Conservation (phyloP, 2,113 vertebrate species). For the Glareola pratincola region DNA sequence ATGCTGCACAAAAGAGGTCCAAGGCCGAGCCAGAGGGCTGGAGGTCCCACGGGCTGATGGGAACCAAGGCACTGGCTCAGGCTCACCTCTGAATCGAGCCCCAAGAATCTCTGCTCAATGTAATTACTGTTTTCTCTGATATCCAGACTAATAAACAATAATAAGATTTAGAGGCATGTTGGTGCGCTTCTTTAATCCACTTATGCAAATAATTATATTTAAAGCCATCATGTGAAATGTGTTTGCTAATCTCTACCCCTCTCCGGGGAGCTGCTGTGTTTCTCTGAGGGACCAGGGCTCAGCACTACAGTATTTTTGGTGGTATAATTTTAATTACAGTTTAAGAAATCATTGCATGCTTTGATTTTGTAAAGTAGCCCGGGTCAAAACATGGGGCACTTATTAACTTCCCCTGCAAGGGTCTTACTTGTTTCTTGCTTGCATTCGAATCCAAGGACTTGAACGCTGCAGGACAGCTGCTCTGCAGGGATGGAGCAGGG, state of each 20-base stretch:
- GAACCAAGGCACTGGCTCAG: background rate
- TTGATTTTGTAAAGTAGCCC: background rate
- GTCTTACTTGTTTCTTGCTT: background rate
- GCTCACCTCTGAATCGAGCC: background rate
- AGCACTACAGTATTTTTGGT: background rate
- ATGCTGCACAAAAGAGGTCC: accelerated
- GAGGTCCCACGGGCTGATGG: accelerated
- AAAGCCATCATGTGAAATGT: background rate
- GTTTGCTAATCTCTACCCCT: background rate
- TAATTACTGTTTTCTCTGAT: background rate
- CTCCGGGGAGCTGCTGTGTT: background rate
- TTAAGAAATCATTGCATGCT: background rate
- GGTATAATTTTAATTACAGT: background rate
- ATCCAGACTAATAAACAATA: slow-evolving; percentile 28
- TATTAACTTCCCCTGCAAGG: background rate
- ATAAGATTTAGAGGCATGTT: background rate
- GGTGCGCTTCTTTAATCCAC: background rate
- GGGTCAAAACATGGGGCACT: background rate
- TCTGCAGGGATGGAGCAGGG: background rate
- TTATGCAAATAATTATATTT: slow-evolving; percentile 32
- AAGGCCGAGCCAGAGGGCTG: accelerated
- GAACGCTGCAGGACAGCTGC: background rate
- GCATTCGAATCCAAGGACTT: background rate
- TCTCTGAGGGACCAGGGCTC: background rate
- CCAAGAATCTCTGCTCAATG: background rate